Percentiles rank a stretch among this genome's conserved stretches.
Evolutionary conservation across 2,797 vertebrate species (phyloP).

Genomic region (Gephyroberyx darwinii): DNA sequence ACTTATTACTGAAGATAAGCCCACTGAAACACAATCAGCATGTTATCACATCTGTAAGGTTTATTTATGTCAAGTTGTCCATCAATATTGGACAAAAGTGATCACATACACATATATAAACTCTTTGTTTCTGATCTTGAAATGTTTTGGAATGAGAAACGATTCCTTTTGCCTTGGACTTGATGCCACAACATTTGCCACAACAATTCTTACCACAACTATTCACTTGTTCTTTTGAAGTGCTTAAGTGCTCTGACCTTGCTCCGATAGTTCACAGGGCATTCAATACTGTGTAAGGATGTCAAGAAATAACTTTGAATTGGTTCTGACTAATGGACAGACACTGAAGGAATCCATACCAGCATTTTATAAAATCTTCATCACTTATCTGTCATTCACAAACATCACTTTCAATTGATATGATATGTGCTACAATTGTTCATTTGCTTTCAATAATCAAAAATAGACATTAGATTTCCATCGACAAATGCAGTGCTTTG

Average conservation of each 20-base stretch:
- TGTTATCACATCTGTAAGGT: conserved; percentile 13
- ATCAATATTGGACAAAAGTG: conserved; percentile 31
- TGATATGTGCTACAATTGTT: background rate
- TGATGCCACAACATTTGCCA: conserved; percentile 18
- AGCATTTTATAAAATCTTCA: conserved; percentile 50
- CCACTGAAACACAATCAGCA: conserved; percentile 29
- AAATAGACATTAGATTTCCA: background rate
- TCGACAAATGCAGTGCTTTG: conserved; percentile 6
- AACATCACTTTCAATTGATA: conserved; percentile 11
- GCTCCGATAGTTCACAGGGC: conserved; percentile 21
- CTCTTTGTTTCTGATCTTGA: conserved; percentile 50
- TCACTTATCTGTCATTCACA: conserved; percentile 21
- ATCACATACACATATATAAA: conserved; percentile 25
- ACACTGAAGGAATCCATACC: conserved; percentile 34
- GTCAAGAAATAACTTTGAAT: conserved; percentile 5
- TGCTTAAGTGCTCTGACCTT: conserved; percentile 46
- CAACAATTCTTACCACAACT: background rate
- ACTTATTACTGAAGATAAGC: conserved; percentile 32
- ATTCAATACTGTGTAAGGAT: conserved; percentile 26
- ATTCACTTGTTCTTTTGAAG: conserved; percentile 50
- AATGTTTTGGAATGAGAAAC: conserved; percentile 41
- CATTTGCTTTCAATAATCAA: conserved; percentile 11
- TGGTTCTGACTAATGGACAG: conserved; percentile 18
- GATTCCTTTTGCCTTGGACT: conserved; percentile 60
- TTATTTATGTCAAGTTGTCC: conserved; percentile 30